Conservation (phyloP, 1,140 invertebrate species). For the Batillaria attramentaria region DNA sequence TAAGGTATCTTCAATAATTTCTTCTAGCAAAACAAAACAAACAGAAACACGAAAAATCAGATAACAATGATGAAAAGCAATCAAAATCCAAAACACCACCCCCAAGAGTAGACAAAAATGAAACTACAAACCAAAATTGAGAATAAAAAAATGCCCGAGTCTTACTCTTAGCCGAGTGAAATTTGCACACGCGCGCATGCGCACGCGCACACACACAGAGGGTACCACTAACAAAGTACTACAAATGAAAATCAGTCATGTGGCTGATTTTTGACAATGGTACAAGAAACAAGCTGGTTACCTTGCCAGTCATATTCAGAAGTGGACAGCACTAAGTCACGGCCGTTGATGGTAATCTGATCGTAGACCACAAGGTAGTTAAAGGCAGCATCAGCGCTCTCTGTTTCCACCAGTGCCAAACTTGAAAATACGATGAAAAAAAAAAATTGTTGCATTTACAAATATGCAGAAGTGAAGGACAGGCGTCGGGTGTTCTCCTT, state of each 20-base stretch:
- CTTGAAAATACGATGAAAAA: neutral
- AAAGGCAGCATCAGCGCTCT: conserved; percentile 2
- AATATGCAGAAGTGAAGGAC: neutral
- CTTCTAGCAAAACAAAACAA: too few relatives aligned
- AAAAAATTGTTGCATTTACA: neutral
- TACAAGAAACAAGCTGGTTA: neutral
- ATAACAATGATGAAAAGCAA: too few relatives aligned
- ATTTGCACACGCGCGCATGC: neutral
- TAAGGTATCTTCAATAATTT: too few relatives aligned
- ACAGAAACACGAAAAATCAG: too few relatives aligned
- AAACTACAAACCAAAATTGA: neutral
- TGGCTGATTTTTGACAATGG: neutral
- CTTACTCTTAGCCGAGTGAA: neutral
- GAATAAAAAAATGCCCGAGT: neutral
- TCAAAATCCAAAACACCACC: too few relatives aligned
- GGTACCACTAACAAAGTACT: too few relatives aligned
- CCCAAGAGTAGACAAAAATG: neutral
- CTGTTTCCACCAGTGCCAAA: conserved; percentile 25
- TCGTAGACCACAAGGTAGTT: conserved; percentile 29
- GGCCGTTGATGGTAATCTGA: conserved; percentile 5
- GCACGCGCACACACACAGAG: too few relatives aligned
- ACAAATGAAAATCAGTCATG: neutral
- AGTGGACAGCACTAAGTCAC: conserved; percentile 2
- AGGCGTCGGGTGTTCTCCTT: too few relatives aligned
- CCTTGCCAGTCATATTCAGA: conserved; percentile 24